Evolutionary conservation across 2,888 invertebrate species (phyloP).

Genomic region (Diploptera punctata): DNA sequence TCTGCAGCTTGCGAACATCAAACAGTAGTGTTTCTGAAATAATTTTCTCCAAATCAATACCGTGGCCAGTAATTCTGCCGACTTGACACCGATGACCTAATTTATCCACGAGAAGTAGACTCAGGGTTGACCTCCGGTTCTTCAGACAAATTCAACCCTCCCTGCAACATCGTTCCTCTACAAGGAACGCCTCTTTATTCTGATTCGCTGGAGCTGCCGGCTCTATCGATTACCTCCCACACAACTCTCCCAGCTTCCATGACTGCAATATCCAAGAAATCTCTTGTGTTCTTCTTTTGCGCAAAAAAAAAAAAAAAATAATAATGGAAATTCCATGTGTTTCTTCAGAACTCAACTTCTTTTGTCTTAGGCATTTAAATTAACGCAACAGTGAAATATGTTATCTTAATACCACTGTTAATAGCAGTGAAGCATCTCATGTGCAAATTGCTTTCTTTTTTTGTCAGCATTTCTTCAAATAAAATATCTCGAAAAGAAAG

Average conservation of each 20-base stretch:
- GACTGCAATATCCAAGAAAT: background rate
- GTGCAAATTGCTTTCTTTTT: too few relatives aligned
- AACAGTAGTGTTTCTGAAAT: background rate
- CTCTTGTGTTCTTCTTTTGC: too few relatives aligned
- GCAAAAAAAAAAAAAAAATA: too few relatives aligned
- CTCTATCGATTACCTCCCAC: background rate
- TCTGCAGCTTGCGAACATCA: background rate
- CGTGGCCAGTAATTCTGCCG: background rate
- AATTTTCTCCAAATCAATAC: background rate
- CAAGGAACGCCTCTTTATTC: background rate
- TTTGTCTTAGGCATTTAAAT: too few relatives aligned
- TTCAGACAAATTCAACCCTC: background rate
- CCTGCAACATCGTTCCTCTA: background rate
- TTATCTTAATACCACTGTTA: too few relatives aligned
- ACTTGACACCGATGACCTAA: background rate
- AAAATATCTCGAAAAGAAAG: too few relatives aligned
- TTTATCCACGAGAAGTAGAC: background rate
- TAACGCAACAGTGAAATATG: too few relatives aligned
- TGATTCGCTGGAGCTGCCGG: background rate
- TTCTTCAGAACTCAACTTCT: too few relatives aligned
- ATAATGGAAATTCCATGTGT: too few relatives aligned
- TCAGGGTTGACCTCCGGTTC: background rate
- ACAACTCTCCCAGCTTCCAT: background rate
- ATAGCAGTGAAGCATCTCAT: too few relatives aligned
- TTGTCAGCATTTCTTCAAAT: too few relatives aligned